Conservation (phyloP, 2,888 invertebrate genomes). For the Lepidochrysops patricia region DNA sequence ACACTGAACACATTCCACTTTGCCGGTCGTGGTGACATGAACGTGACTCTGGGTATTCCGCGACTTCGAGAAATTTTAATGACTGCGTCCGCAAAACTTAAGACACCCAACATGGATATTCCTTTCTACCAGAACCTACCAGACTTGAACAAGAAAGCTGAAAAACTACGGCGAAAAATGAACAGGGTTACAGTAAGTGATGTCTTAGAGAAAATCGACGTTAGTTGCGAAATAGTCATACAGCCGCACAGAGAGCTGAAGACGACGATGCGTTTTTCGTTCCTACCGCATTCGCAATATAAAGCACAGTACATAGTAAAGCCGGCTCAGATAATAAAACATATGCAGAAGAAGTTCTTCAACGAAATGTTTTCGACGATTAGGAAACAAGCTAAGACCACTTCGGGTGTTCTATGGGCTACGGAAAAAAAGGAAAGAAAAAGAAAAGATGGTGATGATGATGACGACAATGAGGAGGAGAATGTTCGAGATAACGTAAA, state of each 20-base stretch:
- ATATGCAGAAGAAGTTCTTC: constrained; percentile 84
- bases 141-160: constrained; percentile 73
- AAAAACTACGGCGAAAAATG: constrained; percentile 80
- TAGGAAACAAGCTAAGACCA: constrained; percentile 72
- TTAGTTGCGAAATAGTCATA: constrained; percentile 74
- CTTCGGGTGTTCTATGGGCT: constrained; percentile 66
- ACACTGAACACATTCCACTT: constrained; percentile 99
- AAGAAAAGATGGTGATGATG: constrained; percentile 42
- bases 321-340: constrained; percentile 80
- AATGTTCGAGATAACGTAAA: constrained; percentile 30
- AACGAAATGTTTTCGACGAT: constrained; percentile 78
- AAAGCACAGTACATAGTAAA: constrained; percentile 81
- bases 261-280: constrained; percentile 81
- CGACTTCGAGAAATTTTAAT: constrained; percentile 96
- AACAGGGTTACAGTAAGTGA: constrained; percentile 86
- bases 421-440: constrained; percentile 56
- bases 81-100: constrained; percentile 93
- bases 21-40: constrained; percentile 99
- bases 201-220: constrained; percentile 82
- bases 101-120: constrained; percentile 97
- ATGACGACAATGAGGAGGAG: constrained; percentile 46
- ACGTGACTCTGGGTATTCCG: constrained; percentile 99
- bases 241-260: constrained; percentile 72
- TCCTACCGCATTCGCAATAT: constrained; percentile 84
- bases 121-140: constrained; percentile 78